A percentile compares a stretch with the other conserved stretches of the same genome.
These are phyloP conservation scores for Seira musarum DNA, from an alignment of 2,888 invertebrate species.

Conservation along the genomic window DNA sequence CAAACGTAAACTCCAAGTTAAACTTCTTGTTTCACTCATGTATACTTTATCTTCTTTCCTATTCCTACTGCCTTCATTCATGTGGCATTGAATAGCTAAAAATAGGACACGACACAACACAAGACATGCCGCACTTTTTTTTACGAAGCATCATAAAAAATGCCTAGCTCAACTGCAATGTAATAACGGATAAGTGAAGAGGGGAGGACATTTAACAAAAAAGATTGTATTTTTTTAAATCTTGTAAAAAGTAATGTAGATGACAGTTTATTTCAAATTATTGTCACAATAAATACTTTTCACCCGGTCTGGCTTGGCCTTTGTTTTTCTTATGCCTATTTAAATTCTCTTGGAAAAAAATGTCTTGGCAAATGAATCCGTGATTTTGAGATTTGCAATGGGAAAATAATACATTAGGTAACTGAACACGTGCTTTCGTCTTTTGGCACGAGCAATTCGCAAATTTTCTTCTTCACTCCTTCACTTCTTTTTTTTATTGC, in stretches of 20 bases:
- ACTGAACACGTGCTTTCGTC: neutral
- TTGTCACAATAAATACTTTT: neutral
- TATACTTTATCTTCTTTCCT: neutral
- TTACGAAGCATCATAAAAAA: too few species aligned
- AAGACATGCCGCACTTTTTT: too few species aligned
- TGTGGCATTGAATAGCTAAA: conserved; percentile 47
- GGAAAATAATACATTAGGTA: neutral
- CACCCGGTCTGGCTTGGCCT: neutral
- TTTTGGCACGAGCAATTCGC: too few species aligned
- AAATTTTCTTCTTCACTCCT: too few species aligned
- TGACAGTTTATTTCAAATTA: neutral
- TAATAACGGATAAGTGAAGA: neutral
- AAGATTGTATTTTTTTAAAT: neutral
- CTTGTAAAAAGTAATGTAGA: neutral
- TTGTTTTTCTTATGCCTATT: neutral
- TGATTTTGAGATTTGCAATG: too few species aligned
- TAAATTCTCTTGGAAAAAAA: neutral
- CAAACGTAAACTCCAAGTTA: neutral
- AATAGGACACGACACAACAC: conserved; percentile 33
- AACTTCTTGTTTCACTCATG: too few species aligned
- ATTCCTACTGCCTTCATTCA: conserved; percentile 23
- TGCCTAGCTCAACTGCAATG: too few species aligned
- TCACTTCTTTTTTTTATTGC: too few species aligned
- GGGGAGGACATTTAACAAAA: neutral
- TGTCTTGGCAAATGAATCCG: neutral